A percentile compares a stretch with the other conserved stretches of the same genome.
Evolutionary conservation across 2,113 vertebrate genomes (phyloP).

Genomic region (Pleuronectes platessa): DNA sequence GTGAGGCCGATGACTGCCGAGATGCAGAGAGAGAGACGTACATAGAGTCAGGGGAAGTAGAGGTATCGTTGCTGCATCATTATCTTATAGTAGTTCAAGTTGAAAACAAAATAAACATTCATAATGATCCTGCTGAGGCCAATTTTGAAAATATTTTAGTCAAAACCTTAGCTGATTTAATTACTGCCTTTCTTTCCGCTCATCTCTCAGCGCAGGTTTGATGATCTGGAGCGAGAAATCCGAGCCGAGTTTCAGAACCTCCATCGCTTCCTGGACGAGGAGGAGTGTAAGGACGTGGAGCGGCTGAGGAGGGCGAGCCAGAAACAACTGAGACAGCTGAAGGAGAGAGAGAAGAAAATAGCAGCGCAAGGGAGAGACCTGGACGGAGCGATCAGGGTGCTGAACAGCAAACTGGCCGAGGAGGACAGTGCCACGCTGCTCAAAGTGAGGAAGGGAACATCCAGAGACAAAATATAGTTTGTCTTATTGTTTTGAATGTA

Average conservation of each 20-base stretch:
- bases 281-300: constrained; percentile 76
- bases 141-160: neutral
- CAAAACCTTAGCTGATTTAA: neutral
- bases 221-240: constrained; percentile 79
- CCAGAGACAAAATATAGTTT: neutral
- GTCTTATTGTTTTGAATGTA: neutral
- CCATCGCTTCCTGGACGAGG: constrained; percentile 80
- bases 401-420: constrained; percentile 79
- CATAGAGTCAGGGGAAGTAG: constrained; percentile 67
- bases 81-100: neutral
- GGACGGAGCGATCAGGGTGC: constrained; percentile 73
- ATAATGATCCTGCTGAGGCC: neutral
- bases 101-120: neutral
- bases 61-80: constrained; percentile 68
- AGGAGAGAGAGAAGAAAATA: constrained; percentile 81
- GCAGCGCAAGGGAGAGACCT: constrained; percentile 74
- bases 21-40: constrained; percentile 78
- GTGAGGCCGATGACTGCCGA: constrained; percentile 78
- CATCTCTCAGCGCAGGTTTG: constrained; percentile 71
- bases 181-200: neutral
- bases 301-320: constrained; percentile 73
- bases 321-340: constrained; percentile 76
- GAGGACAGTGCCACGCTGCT: constrained; percentile 80
- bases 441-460: constrained; percentile 68
- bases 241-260: constrained; percentile 81